Conservation (phyloP, 2,888 invertebrate species). For the Tricholauxania praeusta region DNA sequence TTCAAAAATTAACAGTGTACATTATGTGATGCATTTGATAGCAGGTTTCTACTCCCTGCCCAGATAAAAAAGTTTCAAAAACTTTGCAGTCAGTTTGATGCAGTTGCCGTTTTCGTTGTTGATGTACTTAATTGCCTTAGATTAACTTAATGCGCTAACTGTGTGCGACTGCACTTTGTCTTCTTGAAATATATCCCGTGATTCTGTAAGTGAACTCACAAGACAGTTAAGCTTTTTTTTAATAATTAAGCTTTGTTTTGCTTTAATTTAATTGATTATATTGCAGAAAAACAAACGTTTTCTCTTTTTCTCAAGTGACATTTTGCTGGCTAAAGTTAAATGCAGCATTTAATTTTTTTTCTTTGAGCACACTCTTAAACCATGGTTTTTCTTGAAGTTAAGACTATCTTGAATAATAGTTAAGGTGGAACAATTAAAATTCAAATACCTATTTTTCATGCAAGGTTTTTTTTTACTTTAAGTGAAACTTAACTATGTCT, state of each 20-base stretch:
- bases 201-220: too few relatives aligned
- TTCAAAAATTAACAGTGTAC: slow-evolving; percentile 28
- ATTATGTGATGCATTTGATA: slow-evolving; percentile 16
- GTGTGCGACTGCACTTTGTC: slow-evolving; percentile 20
- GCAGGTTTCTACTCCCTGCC: not conserved
- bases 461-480: too few relatives aligned
- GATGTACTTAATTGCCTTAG: not conserved
- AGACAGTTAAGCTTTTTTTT: not conserved
- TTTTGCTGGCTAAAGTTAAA: slow-evolving; percentile 17
- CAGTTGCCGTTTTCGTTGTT: not conserved
- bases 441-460: too few relatives aligned
- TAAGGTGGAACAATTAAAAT: too few relatives aligned
- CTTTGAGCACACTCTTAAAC: too few relatives aligned
- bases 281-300: too few relatives aligned
- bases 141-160: slow-evolving; percentile 13
- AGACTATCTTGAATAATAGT: too few relatives aligned
- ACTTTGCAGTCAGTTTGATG: slow-evolving; percentile 23
- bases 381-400: too few relatives aligned
- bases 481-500: too few relatives aligned
- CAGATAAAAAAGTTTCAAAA: slow-evolving; percentile 27
- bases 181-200: not conserved
- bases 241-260: not conserved
- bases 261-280: not conserved
- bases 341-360: slow-evolving; percentile 22
- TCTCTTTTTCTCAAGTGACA: slow-evolving; percentile 18